phyloP scores from a whole-genome alignment of 2,797 vertebrate genomes.

The Setipinna tenuifilis region DNA sequence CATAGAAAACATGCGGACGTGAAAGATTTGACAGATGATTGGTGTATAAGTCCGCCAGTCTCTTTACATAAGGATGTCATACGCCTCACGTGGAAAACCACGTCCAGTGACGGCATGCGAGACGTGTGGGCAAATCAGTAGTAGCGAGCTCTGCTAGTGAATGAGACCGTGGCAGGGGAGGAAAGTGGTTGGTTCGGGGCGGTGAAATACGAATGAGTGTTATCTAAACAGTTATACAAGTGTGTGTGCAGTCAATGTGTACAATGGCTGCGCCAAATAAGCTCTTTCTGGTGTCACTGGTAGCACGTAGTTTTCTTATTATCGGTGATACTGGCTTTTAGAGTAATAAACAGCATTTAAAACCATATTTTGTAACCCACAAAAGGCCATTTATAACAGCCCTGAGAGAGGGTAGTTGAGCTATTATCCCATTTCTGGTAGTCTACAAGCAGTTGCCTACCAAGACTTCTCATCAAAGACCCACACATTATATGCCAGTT shows the following conservation, averaged over 20 bases:
- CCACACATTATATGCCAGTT: no score
- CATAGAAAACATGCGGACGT: not conserved
- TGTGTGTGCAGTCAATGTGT: constrained; percentile 67
- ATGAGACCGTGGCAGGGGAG: constrained; percentile 56
- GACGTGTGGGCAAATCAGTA: constrained; percentile 66
- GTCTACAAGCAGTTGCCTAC: no score
- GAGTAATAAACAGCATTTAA: not conserved
- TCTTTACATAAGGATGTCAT: constrained; percentile 74
- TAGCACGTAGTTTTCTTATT: not conserved
- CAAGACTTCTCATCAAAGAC: no score
- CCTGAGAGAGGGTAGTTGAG: no score
- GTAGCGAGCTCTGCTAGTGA: constrained; percentile 57
- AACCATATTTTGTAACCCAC: no score
- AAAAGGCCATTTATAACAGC: no score
- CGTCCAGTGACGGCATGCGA: constrained; percentile 55
- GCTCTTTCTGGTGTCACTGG: not conserved
- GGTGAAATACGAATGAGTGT: constrained; percentile 59
- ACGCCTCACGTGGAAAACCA: constrained; percentile 76
- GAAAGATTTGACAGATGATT: constrained; percentile 45
- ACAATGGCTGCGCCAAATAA: constrained; percentile 26
- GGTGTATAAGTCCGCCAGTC: constrained; percentile 53
- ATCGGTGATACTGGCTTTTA: not conserved
- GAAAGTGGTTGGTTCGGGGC: constrained; percentile 65
- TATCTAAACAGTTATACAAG: constrained; percentile 84
- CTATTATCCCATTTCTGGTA: no score